These are phyloP conservation scores for Cosmorhoe ocellata DNA, from an alignment of 2,888 invertebrate genomes.

Conservation along the genomic window DNA sequence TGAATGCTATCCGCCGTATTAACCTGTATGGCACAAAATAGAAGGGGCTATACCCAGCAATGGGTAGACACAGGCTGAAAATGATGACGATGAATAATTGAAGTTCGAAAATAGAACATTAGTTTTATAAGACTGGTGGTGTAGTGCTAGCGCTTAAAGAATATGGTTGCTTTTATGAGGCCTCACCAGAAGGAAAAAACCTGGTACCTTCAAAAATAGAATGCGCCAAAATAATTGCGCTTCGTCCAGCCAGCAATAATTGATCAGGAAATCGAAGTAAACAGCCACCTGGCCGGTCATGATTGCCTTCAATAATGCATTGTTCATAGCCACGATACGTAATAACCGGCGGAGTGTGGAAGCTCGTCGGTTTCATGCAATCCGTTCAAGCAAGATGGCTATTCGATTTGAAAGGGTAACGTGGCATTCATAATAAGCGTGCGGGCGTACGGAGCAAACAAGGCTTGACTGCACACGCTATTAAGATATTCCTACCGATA, in stretches of 20 bases:
- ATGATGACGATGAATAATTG: no score
- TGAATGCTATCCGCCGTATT: no score
- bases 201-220: slow-evolving; percentile 13
- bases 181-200: no score
- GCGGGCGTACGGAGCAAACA: slow-evolving; percentile 58
- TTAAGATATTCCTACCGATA: slow-evolving; percentile 68
- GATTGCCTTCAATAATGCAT: slow-evolving; percentile 74
- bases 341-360: slow-evolving; percentile 42
- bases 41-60: no score
- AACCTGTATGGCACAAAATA: no score
- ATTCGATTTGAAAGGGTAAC: slow-evolving; percentile 42
- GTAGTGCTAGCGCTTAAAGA: no score
- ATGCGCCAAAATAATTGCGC: slow-evolving; percentile 34
- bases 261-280: slow-evolving; percentile 69
- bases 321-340: slow-evolving; percentile 62
- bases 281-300: slow-evolving; percentile 65
- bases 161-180: no score
- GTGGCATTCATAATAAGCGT: slow-evolving; percentile 54
- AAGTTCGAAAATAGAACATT: slow-evolving; percentile 7
- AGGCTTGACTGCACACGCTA: slow-evolving; percentile 65
- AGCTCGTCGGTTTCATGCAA: slow-evolving; percentile 29
- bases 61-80: no score
- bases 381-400: slow-evolving; percentile 28
- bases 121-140: slow-evolving; percentile 2
- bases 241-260: slow-evolving; percentile 56